Conservation (phyloP, 2,888 invertebrate genomes). For the Nymphalis polychloros region DNA sequence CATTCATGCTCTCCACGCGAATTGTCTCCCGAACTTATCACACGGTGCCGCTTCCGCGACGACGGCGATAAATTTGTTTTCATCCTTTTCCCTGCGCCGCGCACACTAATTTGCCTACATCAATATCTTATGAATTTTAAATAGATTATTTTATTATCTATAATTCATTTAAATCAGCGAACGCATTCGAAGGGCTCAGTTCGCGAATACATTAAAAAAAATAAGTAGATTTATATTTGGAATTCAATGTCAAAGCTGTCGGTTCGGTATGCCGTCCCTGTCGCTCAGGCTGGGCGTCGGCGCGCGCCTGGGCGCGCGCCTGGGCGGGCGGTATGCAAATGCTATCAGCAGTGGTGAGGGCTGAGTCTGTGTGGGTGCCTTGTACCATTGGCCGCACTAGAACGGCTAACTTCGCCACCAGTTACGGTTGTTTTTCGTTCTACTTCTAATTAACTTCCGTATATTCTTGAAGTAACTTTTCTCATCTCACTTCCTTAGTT, state of each 20-base stretch:
- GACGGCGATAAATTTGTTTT: constrained; percentile 78
- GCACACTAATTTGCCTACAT: constrained; percentile 57
- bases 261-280: constrained; percentile 68
- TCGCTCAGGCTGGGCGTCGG: constrained; percentile 79
- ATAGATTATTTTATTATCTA: constrained; percentile 15
- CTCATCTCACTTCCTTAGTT: constrained; percentile 73
- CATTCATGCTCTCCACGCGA: constrained; percentile 71
- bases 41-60: constrained; percentile 59
- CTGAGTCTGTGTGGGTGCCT: constrained; percentile 72
- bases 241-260: constrained; percentile 60
- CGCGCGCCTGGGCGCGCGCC: constrained; percentile 78
- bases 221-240: constrained; percentile 42
- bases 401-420: constrained; percentile 82
- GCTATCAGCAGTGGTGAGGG: constrained; percentile 71
- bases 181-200: constrained; percentile 26
- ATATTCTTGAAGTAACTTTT: constrained; percentile 81
- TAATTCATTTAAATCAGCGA: constrained; percentile 22
- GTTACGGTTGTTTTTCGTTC: constrained; percentile 83
- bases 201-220: constrained; percentile 37
- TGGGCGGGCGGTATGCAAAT: constrained; percentile 83
- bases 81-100: constrained; percentile 71
- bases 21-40: constrained; percentile 68
- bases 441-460: constrained; percentile 81
- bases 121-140: constrained; percentile 25
- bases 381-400: constrained; percentile 81